Evolutionary conservation across 2,113 vertebrate genomes (phyloP).

Genomic region (Sterrhoptilus dennistouni): DNA sequence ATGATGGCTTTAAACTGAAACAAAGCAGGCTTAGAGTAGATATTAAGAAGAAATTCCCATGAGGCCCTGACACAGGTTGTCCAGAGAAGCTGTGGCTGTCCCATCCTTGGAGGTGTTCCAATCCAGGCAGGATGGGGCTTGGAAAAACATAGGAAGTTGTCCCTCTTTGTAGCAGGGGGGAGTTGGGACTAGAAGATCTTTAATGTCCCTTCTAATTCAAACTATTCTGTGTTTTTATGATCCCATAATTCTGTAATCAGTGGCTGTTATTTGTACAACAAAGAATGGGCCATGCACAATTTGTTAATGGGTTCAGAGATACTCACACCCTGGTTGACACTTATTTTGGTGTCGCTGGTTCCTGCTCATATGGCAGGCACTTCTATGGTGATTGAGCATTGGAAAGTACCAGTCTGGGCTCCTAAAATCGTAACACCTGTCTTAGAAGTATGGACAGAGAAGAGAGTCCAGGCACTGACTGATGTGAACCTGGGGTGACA

Average conservation of each 20-base stretch:
- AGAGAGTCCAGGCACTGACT: background rate
- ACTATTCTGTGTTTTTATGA: background rate
- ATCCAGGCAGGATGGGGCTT: background rate
- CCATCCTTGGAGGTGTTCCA: background rate
- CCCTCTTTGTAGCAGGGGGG: background rate
- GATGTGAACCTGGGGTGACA: background rate
- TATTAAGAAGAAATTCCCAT: background rate
- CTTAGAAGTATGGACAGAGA: background rate
- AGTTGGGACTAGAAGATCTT: background rate
- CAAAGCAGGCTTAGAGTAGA: background rate
- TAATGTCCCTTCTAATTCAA: background rate
- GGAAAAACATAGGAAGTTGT: background rate
- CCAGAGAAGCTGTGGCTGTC: background rate
- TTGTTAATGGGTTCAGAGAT: background rate
- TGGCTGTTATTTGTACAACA: background rate
- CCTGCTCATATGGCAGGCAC: background rate
- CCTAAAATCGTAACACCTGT: background rate
- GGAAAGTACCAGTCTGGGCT: background rate
- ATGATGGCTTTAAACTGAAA: background rate
- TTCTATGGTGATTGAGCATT: background rate
- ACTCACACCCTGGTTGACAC: accelerated
- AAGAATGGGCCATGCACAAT: background rate
- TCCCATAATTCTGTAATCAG: background rate
- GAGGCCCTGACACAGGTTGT: background rate
- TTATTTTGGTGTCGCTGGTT: background rate